A percentile compares a stretch with the other conserved stretches of the same genome.
phyloP scores from a whole-genome alignment of 2,113 vertebrate species.

The Podarcis cretensis region DNA sequence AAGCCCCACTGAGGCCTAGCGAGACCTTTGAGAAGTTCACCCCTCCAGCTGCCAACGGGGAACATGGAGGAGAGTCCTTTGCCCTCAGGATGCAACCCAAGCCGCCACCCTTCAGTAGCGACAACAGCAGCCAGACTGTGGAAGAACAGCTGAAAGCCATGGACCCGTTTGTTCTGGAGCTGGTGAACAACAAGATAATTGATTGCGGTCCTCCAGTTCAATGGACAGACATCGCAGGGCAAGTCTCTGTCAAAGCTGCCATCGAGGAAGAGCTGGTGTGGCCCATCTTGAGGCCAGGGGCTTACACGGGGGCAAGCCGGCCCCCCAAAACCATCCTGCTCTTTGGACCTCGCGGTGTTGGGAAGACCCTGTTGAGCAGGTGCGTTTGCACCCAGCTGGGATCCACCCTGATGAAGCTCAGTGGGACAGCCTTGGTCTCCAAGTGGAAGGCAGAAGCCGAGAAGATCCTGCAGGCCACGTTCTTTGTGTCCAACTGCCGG shows the following conservation, averaged over 20 bases:
- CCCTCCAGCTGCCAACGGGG: constrained; percentile 81
- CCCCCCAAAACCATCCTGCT: constrained; percentile 87
- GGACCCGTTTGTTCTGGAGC: constrained; percentile 85
- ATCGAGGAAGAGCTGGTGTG: constrained; percentile 95
- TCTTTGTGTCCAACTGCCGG: constrained; percentile 85
- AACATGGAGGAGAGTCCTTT: constrained; percentile 62
- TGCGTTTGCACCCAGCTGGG: constrained; percentile 92
- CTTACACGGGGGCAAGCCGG: constrained; percentile 64
- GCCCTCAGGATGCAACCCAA: constrained; percentile 69
- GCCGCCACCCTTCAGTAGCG: constrained; percentile 39
- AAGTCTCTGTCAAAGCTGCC: constrained; percentile 85
- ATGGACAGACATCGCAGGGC: constrained; percentile 91
- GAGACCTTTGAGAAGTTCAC: constrained; percentile 83
- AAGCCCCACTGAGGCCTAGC: constrained; percentile 58
- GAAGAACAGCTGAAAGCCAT: constrained; percentile 83
- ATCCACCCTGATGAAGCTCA: constrained; percentile 86
- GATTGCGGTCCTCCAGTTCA: constrained; percentile 87
- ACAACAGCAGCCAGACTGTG: constrained; percentile 52
- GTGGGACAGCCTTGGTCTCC: constrained; percentile 81
- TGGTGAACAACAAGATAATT: constrained; percentile 86
- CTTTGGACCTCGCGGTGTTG: constrained; percentile 90
- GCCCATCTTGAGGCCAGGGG: constrained; percentile 85
- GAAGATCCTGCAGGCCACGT: constrained; percentile 87
- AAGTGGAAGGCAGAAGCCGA: constrained; percentile 89
- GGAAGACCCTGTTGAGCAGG: constrained; percentile 88